Evolutionary conservation across 2,888 invertebrate species (phyloP).

Genomic region (Parelbella ahira): DNA sequence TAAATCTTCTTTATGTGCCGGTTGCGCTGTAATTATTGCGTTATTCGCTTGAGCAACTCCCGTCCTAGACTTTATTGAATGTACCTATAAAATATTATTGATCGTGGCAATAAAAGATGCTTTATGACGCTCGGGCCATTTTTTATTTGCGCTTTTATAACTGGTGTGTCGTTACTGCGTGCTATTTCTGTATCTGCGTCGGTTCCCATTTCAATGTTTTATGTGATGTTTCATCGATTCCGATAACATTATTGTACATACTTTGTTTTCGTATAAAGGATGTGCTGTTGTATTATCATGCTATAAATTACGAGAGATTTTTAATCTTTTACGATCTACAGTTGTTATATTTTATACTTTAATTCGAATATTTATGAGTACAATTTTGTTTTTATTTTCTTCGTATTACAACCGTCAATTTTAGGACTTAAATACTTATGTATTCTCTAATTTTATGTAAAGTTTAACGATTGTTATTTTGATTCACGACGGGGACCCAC

Average conservation of each 20-base stretch:
- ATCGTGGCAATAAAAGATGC: conserved; percentile 66
- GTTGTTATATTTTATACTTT: no score
- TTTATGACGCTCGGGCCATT: conserved; percentile 56
- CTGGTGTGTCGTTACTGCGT: conserved; percentile 43
- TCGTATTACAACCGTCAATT: no score
- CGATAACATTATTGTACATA: conserved; percentile 14
- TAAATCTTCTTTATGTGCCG: conserved; percentile 71
- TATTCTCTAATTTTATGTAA: no score
- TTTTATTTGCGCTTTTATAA: conserved; percentile 55
- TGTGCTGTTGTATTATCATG: no score
- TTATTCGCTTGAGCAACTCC: conserved; percentile 67
- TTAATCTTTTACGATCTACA: no score
- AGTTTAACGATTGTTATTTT: no score
- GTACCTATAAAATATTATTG: conserved; percentile 75
- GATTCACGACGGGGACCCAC: no score
- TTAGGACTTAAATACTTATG: no score
- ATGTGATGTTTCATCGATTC: conserved; percentile 21
- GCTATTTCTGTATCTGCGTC: conserved; percentile 36
- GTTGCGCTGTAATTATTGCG: conserved; percentile 67
- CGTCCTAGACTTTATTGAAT: conserved; percentile 71
- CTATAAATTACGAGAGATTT: no score
- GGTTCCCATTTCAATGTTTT: conserved; percentile 27
- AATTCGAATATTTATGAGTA: no score
- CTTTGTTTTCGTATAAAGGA: conserved; percentile 1
- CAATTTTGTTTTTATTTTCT: no score